phyloP scores from a whole-genome alignment of 2,113 vertebrate genomes.

The Gnathonemus echidnorhynchus region DNA sequence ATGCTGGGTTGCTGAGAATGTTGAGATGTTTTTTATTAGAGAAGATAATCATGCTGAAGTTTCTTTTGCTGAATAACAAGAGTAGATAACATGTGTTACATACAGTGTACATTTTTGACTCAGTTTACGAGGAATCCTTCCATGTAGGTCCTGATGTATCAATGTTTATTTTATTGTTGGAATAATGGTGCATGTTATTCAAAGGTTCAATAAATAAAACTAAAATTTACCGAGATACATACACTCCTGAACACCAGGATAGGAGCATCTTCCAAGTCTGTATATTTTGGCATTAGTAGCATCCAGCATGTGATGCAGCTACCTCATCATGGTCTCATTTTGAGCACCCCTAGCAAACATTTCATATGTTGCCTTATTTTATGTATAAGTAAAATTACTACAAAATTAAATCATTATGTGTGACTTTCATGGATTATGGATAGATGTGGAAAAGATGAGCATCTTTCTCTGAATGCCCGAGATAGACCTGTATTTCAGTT shows the following conservation, averaged over 20 bases:
- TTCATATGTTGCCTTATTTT: not conserved
- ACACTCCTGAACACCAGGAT: not conserved
- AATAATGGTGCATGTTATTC: not conserved
- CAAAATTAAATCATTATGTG: not conserved
- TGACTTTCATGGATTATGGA: not conserved
- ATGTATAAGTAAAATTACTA: not conserved
- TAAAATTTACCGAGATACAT: not conserved
- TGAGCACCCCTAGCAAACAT: not conserved
- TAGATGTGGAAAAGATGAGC: not conserved
- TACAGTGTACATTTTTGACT: not conserved
- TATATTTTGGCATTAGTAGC: not conserved
- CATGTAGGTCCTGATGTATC: not conserved
- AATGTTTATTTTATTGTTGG: not conserved
- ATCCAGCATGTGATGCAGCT: not conserved
- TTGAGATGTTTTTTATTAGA: not conserved
- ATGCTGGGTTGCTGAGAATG: not conserved
- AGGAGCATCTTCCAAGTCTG: not conserved
- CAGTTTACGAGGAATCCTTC: not conserved
- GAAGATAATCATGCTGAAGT: not conserved
- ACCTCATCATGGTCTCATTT: no score
- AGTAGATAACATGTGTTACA: not conserved
- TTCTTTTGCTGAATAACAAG: not conserved
- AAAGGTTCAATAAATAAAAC: not conserved
- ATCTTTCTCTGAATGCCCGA: not conserved
- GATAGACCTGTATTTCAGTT: not conserved